These are phyloP conservation scores for Huso huso DNA, from an alignment of 2,797 vertebrate species.

Conservation along the genomic window DNA sequence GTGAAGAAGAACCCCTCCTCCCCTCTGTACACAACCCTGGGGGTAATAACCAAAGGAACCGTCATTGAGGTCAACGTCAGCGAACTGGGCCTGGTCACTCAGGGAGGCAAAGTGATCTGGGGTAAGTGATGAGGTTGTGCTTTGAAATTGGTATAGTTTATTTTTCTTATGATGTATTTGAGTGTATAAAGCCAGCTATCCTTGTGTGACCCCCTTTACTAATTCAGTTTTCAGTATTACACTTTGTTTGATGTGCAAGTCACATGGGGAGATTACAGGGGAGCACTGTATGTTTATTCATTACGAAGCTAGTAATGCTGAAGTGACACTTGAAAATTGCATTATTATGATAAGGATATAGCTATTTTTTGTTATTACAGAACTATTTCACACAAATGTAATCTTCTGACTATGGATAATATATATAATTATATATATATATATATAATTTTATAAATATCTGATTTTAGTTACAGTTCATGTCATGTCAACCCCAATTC, in stretches of 20 bases:
- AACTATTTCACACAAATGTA: no score
- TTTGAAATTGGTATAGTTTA: not conserved
- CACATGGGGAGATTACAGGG: not conserved
- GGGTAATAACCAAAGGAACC: slow-evolving; percentile 95
- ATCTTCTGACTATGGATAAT: no score
- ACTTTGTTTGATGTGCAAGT: not conserved
- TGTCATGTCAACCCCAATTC: not conserved
- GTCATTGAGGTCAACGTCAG: slow-evolving; percentile 94
- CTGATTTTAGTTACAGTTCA: not conserved
- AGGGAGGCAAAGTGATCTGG: slow-evolving; percentile 97
- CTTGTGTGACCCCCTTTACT: no score
- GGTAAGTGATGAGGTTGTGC: slow-evolving; percentile 61
- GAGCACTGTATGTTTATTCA: not conserved
- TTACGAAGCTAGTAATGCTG: no score
- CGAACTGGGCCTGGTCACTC: slow-evolving; percentile 90
- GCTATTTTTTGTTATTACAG: no score
- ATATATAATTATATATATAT: no score
- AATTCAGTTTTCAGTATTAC: not conserved
- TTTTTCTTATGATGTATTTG: no score
- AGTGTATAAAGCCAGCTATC: no score
- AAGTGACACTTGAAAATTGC: no score
- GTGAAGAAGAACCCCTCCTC: slow-evolving; percentile 98
- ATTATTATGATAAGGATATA: no score
- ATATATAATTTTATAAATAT: not conserved
- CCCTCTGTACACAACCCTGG: slow-evolving; percentile 85